A percentile compares a stretch with the other conserved stretches of the same genome.
These are phyloP conservation scores for Gorsachius goisagi DNA, from an alignment of 2,113 vertebrate species.

Conservation along the genomic window DNA sequence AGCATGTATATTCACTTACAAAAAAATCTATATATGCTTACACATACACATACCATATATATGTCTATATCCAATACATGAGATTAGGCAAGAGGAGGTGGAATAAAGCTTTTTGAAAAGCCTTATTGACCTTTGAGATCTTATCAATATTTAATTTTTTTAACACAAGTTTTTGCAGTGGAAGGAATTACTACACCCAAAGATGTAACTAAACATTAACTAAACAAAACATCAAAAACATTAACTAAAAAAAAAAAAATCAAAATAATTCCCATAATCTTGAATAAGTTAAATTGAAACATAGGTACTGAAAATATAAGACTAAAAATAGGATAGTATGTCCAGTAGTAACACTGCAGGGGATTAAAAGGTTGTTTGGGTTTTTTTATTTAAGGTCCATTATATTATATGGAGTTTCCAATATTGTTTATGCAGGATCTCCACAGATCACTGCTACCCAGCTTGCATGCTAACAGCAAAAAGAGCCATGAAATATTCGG, in stretches of 20 bases:
- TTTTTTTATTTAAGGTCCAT: background rate
- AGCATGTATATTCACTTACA: accelerated
- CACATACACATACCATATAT: background rate
- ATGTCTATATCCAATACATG: background rate
- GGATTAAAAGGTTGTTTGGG: background rate
- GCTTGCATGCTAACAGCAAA: background rate
- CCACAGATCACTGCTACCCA: background rate
- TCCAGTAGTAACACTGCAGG: background rate
- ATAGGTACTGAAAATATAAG: background rate
- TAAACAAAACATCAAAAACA: background rate
- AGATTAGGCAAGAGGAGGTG: background rate
- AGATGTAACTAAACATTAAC: background rate
- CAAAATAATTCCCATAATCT: background rate
- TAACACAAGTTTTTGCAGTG: background rate
- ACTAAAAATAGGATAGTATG: background rate
- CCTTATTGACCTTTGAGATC: background rate
- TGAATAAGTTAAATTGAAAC: background rate
- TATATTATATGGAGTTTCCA: background rate
- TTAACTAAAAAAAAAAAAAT: no score
- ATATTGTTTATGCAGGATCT: background rate
- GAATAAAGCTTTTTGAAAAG: background rate
- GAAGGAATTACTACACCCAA: background rate
- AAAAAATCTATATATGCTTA: background rate
- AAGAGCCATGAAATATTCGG: background rate
- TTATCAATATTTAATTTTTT: background rate